These are phyloP conservation scores for Nymphalis urticae DNA, from an alignment of 2,888 invertebrate species.

Conservation along the genomic window DNA sequence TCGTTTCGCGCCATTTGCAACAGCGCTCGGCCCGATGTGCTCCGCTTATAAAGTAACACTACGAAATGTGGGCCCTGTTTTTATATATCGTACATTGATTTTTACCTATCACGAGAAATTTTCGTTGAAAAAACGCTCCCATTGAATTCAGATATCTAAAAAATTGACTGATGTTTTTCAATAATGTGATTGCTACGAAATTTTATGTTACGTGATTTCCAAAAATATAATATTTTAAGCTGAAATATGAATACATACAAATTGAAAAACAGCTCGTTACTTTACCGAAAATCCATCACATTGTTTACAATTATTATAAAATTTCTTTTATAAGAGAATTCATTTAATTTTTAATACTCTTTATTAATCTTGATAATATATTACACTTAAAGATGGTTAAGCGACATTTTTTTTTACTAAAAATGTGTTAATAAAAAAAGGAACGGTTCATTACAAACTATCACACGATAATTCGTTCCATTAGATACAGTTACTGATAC, in stretches of 20 bases:
- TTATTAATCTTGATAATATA: background rate
- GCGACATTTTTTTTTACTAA: too few relatives aligned
- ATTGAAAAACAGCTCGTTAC: slow-evolving; percentile 9
- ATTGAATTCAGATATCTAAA: slow-evolving; percentile 40
- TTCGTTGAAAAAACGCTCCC: slow-evolving; percentile 39
- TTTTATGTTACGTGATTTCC: slow-evolving; percentile 14
- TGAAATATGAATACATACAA: slow-evolving; percentile 5
- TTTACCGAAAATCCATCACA: background rate
- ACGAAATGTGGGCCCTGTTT: slow-evolving; percentile 63
- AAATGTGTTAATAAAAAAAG: too few relatives aligned
- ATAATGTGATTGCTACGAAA: slow-evolving; percentile 46
- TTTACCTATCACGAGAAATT: slow-evolving; percentile 54
- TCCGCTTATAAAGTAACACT: slow-evolving; percentile 72
- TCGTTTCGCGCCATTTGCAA: slow-evolving; percentile 77
- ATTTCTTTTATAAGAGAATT: background rate
- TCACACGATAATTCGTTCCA: too few relatives aligned
- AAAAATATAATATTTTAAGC: slow-evolving; percentile 12
- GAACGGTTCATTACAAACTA: too few relatives aligned
- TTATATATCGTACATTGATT: slow-evolving; percentile 60
- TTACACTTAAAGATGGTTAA: too few relatives aligned
- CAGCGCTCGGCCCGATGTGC: slow-evolving; percentile 65
- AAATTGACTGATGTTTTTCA: slow-evolving; percentile 45
- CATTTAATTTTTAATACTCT: background rate
- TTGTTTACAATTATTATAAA: background rate
- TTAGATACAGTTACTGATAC: too few relatives aligned